Evolutionary conservation across 2,797 vertebrate genomes (phyloP).

Genomic region (Buceros bicornis): DNA sequence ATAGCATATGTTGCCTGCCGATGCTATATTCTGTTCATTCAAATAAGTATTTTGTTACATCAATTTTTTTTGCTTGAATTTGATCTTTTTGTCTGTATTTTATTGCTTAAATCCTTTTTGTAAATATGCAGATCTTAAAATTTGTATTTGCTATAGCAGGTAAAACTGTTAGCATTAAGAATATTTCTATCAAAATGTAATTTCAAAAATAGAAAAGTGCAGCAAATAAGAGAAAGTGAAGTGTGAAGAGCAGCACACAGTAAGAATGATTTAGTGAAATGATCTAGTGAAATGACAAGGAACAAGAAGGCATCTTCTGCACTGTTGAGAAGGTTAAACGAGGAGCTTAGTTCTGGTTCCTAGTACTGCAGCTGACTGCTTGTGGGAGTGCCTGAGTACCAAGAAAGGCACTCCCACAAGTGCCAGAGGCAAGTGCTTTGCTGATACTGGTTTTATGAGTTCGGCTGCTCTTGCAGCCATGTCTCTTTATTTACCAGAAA

Average conservation of each 20-base stretch:
- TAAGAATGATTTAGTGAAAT: background rate
- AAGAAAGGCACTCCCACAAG: background rate
- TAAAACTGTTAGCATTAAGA: background rate
- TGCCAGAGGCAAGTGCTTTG: background rate
- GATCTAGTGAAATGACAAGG: background rate
- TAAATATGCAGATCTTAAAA: background rate
- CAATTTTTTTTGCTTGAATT: background rate
- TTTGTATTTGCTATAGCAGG: background rate
- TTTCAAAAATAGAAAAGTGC: background rate
- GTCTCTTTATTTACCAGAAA: background rate
- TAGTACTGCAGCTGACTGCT: background rate
- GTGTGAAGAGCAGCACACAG: background rate
- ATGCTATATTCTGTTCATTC: background rate
- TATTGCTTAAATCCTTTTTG: background rate
- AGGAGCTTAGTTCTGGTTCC: background rate
- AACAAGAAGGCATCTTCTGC: background rate
- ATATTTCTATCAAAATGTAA: background rate
- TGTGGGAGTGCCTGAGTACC: background rate
- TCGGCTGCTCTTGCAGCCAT: background rate
- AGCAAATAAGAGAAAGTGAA: background rate
- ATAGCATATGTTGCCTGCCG: background rate
- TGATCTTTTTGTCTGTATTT: background rate
- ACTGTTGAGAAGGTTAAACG: background rate
- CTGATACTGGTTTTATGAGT: background rate
- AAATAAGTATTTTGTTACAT: background rate